Conservation (phyloP, 2,113 vertebrate genomes). For the Lycaon pictus region DNA sequence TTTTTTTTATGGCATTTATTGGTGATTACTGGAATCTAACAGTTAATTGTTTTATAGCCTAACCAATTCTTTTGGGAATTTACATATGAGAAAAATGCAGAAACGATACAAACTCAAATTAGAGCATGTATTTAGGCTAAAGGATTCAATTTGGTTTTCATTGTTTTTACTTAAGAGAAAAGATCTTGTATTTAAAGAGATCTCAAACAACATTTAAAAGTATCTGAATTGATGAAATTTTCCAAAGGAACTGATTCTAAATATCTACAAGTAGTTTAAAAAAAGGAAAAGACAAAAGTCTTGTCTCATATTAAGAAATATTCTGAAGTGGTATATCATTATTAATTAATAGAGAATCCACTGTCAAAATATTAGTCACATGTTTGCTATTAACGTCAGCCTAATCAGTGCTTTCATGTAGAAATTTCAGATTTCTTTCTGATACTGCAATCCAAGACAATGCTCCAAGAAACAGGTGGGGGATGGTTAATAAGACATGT, state of each 20-base stretch:
- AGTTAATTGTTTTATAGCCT: neutral
- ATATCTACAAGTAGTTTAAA: conserved; percentile 46
- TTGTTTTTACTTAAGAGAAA: conserved; percentile 34
- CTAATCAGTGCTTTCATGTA: conserved; percentile 70
- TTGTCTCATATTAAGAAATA: conserved; percentile 58
- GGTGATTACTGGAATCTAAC: neutral
- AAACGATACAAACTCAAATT: neutral
- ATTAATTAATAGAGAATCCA: conserved; percentile 78
- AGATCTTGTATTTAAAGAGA: conserved; percentile 1
- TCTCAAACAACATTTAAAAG: neutral
- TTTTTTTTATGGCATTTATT: neutral
- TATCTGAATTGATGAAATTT: conserved; percentile 40
- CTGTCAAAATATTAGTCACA: conserved; percentile 81
- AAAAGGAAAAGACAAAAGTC: conserved; percentile 70
- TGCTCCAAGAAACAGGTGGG: conserved; percentile 34
- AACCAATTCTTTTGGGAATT: neutral
- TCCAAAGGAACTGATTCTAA: conserved; percentile 39
- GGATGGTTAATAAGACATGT: conserved; percentile 63
- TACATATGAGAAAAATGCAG: neutral
- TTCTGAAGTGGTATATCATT: conserved; percentile 75
- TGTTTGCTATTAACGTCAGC: conserved; percentile 71
- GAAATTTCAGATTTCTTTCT: conserved; percentile 69
- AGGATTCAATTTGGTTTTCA: neutral
- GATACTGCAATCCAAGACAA: conserved; percentile 65
- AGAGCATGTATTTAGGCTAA: neutral